phyloP scores from a whole-genome alignment of 2,113 vertebrate genomes.

The Ictalurus punctatus region DNA sequence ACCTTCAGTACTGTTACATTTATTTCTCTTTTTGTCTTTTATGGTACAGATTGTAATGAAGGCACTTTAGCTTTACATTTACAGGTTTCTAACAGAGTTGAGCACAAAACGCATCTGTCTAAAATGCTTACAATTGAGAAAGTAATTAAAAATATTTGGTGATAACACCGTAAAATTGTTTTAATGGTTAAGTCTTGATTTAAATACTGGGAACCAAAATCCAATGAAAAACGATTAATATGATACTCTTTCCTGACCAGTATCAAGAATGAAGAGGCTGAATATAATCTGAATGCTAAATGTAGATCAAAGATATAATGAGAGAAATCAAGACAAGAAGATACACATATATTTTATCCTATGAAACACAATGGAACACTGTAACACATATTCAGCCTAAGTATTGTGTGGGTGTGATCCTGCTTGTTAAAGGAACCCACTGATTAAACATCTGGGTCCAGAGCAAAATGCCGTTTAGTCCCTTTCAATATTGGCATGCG shows the following conservation, averaged over 20 bases:
- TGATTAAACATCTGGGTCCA: conserved; percentile 43
- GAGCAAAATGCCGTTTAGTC: conserved; percentile 16
- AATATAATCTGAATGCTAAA: not conserved
- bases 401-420: conserved; percentile 7
- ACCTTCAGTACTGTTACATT: not conserved
- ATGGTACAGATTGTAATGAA: not conserved
- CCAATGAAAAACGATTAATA: not conserved
- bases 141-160: not conserved
- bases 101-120: not conserved
- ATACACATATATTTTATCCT: not conserved
- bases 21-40: no score
- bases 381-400: not conserved
- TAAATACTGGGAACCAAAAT: not conserved
- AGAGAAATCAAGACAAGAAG: not conserved
- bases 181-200: not conserved
- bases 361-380: not conserved
- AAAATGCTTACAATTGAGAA: not conserved
- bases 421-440: not conserved
- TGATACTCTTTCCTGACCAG: not conserved
- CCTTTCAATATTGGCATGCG: conserved; percentile 19
- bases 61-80: not conserved
- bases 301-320: not conserved
- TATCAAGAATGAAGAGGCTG: not conserved
- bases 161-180: not conserved
- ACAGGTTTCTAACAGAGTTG: not conserved